phyloP scores from a whole-genome alignment of 2,797 vertebrate species.

The Pseudochirops corinnae region DNA sequence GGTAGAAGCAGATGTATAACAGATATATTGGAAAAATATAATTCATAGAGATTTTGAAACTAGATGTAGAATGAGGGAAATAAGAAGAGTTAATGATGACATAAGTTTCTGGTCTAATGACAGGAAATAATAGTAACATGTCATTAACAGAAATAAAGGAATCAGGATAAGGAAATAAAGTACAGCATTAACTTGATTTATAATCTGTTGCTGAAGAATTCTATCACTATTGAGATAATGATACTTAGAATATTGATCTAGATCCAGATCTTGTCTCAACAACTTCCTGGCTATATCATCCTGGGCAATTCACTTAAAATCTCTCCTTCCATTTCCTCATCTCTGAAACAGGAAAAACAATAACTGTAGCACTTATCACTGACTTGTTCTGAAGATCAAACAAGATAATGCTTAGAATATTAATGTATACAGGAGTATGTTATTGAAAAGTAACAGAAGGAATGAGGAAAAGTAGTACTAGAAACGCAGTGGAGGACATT shows the following conservation, averaged over 20 bases:
- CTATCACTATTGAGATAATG: background rate
- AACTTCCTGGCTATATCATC: background rate
- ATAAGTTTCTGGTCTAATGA: background rate
- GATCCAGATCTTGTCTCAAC: background rate
- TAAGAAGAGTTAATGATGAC: background rate
- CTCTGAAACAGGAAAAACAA: background rate
- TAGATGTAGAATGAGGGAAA: background rate
- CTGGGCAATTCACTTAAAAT: background rate
- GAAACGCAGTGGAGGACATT: background rate
- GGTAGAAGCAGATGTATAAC: background rate
- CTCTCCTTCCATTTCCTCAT: background rate
- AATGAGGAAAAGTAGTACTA: background rate
- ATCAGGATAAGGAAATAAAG: background rate
- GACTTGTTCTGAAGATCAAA: background rate
- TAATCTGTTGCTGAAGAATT: background rate
- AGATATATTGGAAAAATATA: background rate
- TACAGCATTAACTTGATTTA: background rate
- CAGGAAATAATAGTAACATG: background rate
- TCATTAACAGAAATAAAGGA: background rate
- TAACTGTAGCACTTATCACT: background rate
- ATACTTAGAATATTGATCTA: background rate
- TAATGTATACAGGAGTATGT: background rate
- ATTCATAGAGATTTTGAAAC: background rate
- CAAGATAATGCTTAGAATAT: background rate
- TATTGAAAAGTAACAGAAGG: background rate